Evolutionary conservation across 2,888 invertebrate species (phyloP).

Genomic region (Eupithecia tripunctaria): DNA sequence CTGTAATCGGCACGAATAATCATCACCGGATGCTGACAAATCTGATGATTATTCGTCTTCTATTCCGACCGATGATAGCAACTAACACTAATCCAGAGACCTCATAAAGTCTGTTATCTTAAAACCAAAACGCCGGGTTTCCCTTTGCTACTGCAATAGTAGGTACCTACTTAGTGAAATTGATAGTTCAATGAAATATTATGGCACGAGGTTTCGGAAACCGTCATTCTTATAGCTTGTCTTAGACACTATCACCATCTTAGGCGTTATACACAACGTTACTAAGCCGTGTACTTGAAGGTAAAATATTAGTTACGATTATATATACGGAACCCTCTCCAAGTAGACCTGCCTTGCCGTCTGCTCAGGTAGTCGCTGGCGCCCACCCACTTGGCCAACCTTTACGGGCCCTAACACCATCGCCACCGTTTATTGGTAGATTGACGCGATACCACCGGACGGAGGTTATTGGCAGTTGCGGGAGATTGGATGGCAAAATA

Average conservation of each 20-base stretch:
- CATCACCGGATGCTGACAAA: too few species aligned
- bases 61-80: too few species aligned
- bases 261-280: background rate
- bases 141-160: too few species aligned
- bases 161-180: too few species aligned
- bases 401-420: constrained; percentile 16
- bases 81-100: too few species aligned
- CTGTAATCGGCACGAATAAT: too few species aligned
- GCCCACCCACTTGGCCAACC: constrained; percentile 33
- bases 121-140: too few species aligned
- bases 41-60: too few species aligned
- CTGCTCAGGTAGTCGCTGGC: constrained; percentile 31
- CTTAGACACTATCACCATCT: background rate
- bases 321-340: constrained; percentile 16
- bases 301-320: background rate
- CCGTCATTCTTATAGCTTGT: background rate
- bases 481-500: background rate
- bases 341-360: constrained; percentile 13
- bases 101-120: too few species aligned
- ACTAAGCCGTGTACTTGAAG: background rate
- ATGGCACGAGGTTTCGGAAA: background rate
- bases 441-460: background rate
- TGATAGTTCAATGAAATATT: background rate
- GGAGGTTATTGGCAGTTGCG: background rate
- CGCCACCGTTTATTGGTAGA: constrained; percentile 30